Evolutionary conservation across 2,797 vertebrate genomes (phyloP).

Genomic region (Lagorchestes hirsutus): DNA sequence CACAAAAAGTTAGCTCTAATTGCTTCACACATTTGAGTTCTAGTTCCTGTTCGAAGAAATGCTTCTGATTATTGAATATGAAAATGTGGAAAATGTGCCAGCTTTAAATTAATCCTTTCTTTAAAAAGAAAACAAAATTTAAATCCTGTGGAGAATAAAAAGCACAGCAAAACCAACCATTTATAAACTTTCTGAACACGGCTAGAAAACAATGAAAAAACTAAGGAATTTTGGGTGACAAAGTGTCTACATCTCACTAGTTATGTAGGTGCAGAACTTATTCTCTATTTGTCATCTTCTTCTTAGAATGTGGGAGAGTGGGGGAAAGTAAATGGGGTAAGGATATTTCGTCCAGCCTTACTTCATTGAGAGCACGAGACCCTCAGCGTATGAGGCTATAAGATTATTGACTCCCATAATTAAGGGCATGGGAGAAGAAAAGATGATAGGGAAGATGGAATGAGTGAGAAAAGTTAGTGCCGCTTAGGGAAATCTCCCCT

Average conservation of each 20-base stretch:
- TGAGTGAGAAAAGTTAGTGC: not conserved
- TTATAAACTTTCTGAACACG: constrained; percentile 23
- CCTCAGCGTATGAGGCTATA: not conserved
- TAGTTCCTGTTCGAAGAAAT: not conserved
- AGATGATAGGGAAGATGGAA: not conserved
- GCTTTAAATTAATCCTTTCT: constrained; percentile 36
- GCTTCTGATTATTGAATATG: constrained; percentile 48
- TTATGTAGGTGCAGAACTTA: constrained; percentile 6
- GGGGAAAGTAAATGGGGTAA: not conserved
- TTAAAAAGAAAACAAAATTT: constrained; percentile 47
- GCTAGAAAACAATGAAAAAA: constrained; percentile 26
- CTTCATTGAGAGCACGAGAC: not conserved
- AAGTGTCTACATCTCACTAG: not conserved
- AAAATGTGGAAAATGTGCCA: constrained; percentile 49
- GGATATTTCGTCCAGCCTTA: not conserved
- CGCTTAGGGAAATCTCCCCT: not conserved
- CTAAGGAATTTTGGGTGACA: constrained; percentile 29
- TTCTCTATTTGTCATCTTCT: not conserved
- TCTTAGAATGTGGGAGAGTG: constrained; percentile 9
- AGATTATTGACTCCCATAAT: not conserved
- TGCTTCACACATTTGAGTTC: not conserved
- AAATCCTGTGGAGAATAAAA: constrained; percentile 3
- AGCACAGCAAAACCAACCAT: not conserved
- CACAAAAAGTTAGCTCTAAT: not conserved
- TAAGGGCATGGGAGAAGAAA: not conserved